Evolutionary conservation across 2,113 vertebrate genomes (phyloP), one percentile per base, ranked within the genome.

Genomic region (Pampusana beccarii): DNA sequence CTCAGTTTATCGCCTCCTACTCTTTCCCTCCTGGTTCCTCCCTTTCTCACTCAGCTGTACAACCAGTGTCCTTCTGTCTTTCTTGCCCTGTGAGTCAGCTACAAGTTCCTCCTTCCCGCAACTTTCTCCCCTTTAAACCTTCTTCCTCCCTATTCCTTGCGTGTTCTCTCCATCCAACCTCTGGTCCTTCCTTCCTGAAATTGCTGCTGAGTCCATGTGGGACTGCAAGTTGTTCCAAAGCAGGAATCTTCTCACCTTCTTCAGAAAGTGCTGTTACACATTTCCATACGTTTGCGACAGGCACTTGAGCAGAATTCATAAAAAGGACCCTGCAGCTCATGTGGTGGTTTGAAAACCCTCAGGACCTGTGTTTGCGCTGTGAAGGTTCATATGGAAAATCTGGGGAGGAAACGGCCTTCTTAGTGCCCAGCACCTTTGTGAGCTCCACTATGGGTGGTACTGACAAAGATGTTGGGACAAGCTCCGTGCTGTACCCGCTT

Each of bases 321-420:
- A 21, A 33, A 79, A 69, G 29, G 44, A 74, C 10, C 36, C 24
- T 60, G 9, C 50, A 34, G 54, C 5, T 44, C 14, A 24, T 0
- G 5, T 19, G 50, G 53, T 0, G 0, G 6, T 58, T 74, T 67
- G 48, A 31, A 84, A 87, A 29, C 33, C 31, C 74, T 75, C 38
- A 48, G 51, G 80, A 80, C 18, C 4, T 0, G 0, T 19, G 28
- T 0, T 0, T 5, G 53, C 56, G 31, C 64, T 78, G 34, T 31
- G 61, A 85, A 58, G 53, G 36, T 61, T 81, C 33, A 5, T 17
- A 17, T 1, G 7, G 40, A 28, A 81, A 78, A 87, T 19, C 3
- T 1, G 5, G 51, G 25, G 33, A 29, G 44, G n/a, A 51, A 53
- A 8, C 46, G 61, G 23, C 57, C 25, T n/a, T 5, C 16, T 31